Conservation (phyloP, 2,797 vertebrate species). For the Phoeniculus purpureus region DNA sequence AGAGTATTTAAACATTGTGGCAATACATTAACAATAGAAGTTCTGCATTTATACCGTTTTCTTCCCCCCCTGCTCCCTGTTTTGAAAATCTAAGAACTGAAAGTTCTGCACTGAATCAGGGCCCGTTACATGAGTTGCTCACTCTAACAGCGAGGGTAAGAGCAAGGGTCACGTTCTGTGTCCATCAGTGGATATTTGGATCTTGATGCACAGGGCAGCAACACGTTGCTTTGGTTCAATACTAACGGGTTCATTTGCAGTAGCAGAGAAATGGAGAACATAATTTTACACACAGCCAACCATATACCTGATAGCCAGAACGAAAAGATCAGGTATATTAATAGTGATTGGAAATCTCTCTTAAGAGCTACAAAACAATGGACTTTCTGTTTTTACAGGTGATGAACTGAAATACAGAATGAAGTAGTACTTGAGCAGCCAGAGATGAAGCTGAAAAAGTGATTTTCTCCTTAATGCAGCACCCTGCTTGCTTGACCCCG, state of each 20-base stretch:
- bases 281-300: neutral
- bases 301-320: neutral
- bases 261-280: neutral
- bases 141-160: neutral
- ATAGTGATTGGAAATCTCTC: neutral
- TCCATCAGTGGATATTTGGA: neutral
- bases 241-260: neutral
- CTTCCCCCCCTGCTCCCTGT: neutral
- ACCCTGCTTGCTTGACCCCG: neutral
- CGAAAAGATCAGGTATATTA: neutral
- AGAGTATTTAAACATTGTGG: neutral
- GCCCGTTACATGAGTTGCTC: neutral
- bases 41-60: neutral
- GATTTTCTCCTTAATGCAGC: neutral
- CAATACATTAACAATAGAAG: neutral
- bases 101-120: neutral
- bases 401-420: neutral
- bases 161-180: neutral
- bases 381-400: neutral
- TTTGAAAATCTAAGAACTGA: neutral
- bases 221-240: neutral
- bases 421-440: neutral
- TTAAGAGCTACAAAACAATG: neutral
- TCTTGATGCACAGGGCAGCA: neutral
- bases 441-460: neutral